phyloP scores from a whole-genome alignment of 2,888 invertebrate species.

The Sussaba pulchella region DNA sequence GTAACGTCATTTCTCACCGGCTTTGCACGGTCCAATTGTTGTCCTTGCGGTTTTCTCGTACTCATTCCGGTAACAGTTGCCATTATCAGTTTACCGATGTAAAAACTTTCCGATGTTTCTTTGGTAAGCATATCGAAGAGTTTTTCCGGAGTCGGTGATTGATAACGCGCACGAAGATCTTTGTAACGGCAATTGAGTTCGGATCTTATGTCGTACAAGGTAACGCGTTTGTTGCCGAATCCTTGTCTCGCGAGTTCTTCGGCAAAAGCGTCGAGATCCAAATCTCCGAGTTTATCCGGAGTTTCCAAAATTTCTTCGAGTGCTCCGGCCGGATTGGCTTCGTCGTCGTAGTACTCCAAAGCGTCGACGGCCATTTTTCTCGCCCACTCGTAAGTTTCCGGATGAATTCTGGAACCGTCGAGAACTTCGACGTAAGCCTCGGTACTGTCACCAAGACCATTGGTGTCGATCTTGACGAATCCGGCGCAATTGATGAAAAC shows the following conservation, averaged over 20 bases:
- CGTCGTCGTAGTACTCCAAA: constrained; percentile 98
- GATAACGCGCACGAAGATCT: constrained; percentile 92
- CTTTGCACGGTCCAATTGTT: constrained; percentile 97
- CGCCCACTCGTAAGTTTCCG: constrained; percentile 99
- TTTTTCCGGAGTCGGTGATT: constrained; percentile 93
- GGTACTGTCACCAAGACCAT: constrained; percentile 96
- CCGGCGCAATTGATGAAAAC: constrained; percentile 99
- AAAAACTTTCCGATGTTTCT: constrained; percentile 97
- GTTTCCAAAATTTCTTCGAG: constrained; percentile 98
- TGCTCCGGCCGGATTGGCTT: constrained; percentile 98
- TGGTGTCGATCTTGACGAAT: constrained; percentile 99
- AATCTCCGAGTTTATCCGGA: constrained; percentile 96
- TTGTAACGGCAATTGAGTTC: constrained; percentile 95
- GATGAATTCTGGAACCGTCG: constrained; percentile 99
- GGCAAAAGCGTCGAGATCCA: constrained; percentile 99
- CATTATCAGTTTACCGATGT: constrained; percentile 93
- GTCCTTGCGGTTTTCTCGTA: constrained; percentile 95
- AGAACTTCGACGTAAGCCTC: constrained; percentile 98
- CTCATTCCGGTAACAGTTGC: constrained; percentile 93
- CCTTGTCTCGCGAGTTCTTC: constrained; percentile 97
- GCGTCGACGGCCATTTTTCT: constrained; percentile 99
- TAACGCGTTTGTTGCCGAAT: constrained; percentile 95
- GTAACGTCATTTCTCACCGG: constrained; percentile 97
- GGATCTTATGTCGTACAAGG: constrained; percentile 88
- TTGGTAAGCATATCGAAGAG: constrained; percentile 98